These are phyloP conservation scores for Tipula lateralis DNA, from an alignment of 2,888 invertebrate species.

Conservation along the genomic window DNA sequence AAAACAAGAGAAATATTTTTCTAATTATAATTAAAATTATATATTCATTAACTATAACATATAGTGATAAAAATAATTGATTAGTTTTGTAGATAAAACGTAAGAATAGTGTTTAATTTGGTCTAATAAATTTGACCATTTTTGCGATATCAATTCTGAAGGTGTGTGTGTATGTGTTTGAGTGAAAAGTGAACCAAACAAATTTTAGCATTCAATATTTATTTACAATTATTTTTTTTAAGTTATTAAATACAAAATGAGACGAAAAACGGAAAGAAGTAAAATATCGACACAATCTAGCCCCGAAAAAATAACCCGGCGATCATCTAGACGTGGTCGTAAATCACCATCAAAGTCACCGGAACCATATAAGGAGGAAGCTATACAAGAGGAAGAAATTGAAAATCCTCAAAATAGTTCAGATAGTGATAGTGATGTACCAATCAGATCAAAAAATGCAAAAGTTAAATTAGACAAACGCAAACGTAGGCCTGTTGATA, in stretches of 20 bases:
- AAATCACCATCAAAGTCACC: slow-evolving; percentile 49
- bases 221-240: background rate
- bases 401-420: slow-evolving; percentile 35
- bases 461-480: slow-evolving; percentile 3
- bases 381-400: slow-evolving; percentile 37
- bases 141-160: background rate
- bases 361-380: slow-evolving; percentile 39
- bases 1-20: background rate
- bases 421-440: slow-evolving; percentile 34
- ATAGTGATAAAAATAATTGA: background rate
- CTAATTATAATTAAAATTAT: background rate
- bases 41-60: background rate
- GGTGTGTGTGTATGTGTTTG: background rate
- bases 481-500: slow-evolving; percentile 12
- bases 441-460: slow-evolving; percentile 29
- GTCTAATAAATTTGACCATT: background rate
- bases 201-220: background rate
- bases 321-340: slow-evolving; percentile 49
- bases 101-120: background rate
- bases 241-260: slow-evolving; percentile 51
- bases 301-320: slow-evolving; percentile 45
- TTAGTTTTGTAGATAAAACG: background rate
- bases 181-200: slow-evolving; percentile 13
- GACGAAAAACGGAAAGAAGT: slow-evolving; percentile 68
- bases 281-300: slow-evolving; percentile 63